Evolutionary conservation across 2,888 invertebrate genomes (phyloP).

Genomic region (Ypsolopha sequella): DNA sequence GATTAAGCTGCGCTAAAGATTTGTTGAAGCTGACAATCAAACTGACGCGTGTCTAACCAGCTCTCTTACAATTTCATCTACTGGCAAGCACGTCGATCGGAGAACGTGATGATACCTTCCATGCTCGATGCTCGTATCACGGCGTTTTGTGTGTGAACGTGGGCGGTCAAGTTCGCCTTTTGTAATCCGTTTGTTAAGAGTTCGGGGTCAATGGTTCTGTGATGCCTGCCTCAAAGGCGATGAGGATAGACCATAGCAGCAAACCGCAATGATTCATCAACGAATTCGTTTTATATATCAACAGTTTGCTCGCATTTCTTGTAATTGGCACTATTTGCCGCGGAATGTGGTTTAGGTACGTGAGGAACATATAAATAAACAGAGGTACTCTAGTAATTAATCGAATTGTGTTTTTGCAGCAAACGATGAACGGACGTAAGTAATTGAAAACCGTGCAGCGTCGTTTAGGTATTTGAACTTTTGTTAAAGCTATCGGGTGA

Average conservation of each 20-base stretch:
- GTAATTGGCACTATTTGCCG: conserved; percentile 31
- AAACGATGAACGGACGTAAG: not conserved
- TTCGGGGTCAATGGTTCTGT: conserved; percentile 43
- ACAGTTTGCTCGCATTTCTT: conserved; percentile 38
- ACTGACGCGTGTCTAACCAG: not conserved
- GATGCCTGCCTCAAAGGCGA: conserved; percentile 18
- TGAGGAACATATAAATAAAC: not conserved
- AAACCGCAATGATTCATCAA: conserved; percentile 39
- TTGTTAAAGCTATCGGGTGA: no score
- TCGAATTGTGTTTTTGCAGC: not conserved
- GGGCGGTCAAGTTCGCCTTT: conserved; percentile 59
- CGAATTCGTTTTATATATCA: conserved; percentile 38
- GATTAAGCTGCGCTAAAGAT: not conserved
- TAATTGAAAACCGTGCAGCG: not conserved
- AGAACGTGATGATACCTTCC: not conserved
- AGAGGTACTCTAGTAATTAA: not conserved
- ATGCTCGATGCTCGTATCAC: not conserved
- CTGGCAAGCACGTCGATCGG: not conserved
- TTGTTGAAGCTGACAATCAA: not conserved
- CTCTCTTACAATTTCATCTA: not conserved
- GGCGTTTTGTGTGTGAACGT: conserved; percentile 25
- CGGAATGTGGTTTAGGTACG: conserved; percentile 31
- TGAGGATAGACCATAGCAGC: conserved; percentile 28
- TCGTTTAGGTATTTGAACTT: no score
- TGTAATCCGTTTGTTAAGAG: conserved; percentile 40